A percentile compares a stretch with the other conserved stretches of the same genome.
These are phyloP conservation scores for Agapetus fuscipes DNA, from an alignment of 2,888 invertebrate genomes.

Conservation along the genomic window DNA sequence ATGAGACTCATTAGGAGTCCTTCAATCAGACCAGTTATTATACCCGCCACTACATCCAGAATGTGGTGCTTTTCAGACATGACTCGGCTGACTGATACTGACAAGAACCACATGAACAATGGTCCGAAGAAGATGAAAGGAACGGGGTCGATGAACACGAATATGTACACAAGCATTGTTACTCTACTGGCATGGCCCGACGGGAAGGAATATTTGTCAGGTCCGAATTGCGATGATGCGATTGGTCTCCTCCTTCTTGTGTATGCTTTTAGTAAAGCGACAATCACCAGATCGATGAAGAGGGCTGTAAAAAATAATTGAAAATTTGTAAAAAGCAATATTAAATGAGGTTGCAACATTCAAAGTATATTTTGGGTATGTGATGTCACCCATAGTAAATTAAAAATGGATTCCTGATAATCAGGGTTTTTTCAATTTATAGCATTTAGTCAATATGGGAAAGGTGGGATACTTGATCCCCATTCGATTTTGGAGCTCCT, in stretches of 20 bases:
- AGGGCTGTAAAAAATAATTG: constrained; percentile 54
- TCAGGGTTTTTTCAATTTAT: no score
- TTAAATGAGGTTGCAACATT: constrained; percentile 2
- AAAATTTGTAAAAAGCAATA: constrained; percentile 5
- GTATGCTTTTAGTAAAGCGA: constrained; percentile 69
- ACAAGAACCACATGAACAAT: constrained; percentile 62
- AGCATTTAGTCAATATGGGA: no score
- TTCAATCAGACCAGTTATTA: constrained; percentile 61
- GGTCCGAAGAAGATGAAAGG: constrained; percentile 51
- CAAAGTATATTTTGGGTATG: no score
- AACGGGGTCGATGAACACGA: constrained; percentile 54
- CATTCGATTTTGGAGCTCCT: no score
- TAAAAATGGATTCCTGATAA: no score
- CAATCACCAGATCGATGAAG: constrained; percentile 65
- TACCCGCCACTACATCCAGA: constrained; percentile 72
- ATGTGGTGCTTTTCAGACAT: constrained; percentile 80
- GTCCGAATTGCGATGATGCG: constrained; percentile 59
- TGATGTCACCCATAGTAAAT: no score
- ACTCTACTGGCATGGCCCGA: constrained; percentile 90
- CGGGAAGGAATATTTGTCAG: constrained; percentile 87
- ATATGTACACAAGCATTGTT: constrained; percentile 63
- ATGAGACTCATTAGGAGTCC: constrained; percentile 53
- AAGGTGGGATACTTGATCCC: no score
- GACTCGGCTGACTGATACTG: constrained; percentile 70
- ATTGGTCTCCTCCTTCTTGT: constrained; percentile 65